Conservation (phyloP, 2,888 invertebrate genomes). For the Nesidiocoris tenuis region DNA sequence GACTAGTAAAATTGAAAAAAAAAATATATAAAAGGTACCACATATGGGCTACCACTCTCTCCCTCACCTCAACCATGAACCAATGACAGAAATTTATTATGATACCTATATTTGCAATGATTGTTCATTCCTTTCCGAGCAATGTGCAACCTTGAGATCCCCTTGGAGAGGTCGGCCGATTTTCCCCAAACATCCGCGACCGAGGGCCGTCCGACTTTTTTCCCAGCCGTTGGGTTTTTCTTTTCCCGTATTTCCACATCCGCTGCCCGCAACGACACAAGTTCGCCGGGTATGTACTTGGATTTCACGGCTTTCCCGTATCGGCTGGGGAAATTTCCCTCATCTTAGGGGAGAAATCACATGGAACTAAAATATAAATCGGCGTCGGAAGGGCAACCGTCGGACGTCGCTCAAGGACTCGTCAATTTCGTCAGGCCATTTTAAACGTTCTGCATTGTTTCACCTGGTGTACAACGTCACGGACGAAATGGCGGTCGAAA, state of each 20-base stretch:
- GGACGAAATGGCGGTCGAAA: no score
- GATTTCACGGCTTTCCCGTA: constrained; percentile 24
- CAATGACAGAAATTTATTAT: no score
- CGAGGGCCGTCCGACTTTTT: not conserved
- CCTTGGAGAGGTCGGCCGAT: not conserved
- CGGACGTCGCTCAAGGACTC: constrained; percentile 6
- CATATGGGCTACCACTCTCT: no score
- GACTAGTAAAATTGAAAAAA: no score
- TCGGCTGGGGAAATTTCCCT: not conserved
- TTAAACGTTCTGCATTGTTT: not conserved
- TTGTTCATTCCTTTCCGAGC: no score
- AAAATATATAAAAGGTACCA: no score
- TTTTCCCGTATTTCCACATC: not conserved
- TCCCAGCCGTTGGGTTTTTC: not conserved
- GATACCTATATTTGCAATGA: no score
- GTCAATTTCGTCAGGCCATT: constrained; percentile 29
- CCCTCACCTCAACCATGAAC: no score
- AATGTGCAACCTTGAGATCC: no score
- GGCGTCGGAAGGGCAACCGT: constrained; percentile 13
- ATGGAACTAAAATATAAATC: constrained; percentile 37
- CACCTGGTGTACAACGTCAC: not conserved
- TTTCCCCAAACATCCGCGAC: not conserved
- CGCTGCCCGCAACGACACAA: not conserved
- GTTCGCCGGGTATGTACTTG: constrained; percentile 3
- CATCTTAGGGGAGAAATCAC: not conserved